Evolutionary conservation across 2,888 invertebrate species (phyloP).

Genomic region (Leptopilina drosophilae): DNA sequence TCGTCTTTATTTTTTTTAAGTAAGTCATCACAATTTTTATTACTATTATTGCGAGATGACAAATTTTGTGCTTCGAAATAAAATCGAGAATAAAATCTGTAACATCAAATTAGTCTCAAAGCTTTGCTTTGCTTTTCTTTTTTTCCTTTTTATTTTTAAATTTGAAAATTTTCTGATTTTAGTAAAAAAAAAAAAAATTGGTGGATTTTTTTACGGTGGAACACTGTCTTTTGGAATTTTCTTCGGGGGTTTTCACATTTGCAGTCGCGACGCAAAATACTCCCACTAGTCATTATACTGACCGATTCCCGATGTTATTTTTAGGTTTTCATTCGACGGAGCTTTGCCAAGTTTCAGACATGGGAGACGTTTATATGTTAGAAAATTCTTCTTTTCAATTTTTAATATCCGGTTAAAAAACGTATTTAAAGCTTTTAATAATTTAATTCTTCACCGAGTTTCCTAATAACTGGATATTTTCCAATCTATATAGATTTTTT

Average conservation of each 20-base stretch:
- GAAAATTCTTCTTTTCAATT: not conserved
- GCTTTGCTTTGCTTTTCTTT: not conserved
- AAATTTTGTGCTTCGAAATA: not conserved
- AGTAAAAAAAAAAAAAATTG: too few species aligned
- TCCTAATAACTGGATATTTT: not conserved
- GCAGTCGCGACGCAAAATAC: constrained; percentile 66
- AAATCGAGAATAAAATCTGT: not conserved
- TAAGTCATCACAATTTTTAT: not conserved
- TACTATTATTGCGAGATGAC: not conserved
- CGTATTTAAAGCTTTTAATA: not conserved
- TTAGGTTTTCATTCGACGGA: constrained; percentile 58
- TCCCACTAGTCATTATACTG: constrained; percentile 58
- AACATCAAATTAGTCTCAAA: not conserved
- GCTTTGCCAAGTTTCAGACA: constrained; percentile 60
- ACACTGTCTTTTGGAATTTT: constrained; percentile 53
- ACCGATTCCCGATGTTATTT: constrained; percentile 59
- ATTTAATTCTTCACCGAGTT: not conserved
- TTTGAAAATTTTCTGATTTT: too few species aligned
- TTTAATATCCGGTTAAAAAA: constrained; percentile 4
- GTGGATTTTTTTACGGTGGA: too few species aligned
- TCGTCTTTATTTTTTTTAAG: not conserved
- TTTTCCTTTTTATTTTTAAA: not conserved
- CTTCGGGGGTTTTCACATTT: constrained; percentile 54
- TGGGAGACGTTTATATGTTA: constrained; percentile 14
- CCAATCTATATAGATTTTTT: not conserved